Evolutionary conservation across 2,797 vertebrate species (phyloP).

Genomic region (Gobio occitaniae): DNA sequence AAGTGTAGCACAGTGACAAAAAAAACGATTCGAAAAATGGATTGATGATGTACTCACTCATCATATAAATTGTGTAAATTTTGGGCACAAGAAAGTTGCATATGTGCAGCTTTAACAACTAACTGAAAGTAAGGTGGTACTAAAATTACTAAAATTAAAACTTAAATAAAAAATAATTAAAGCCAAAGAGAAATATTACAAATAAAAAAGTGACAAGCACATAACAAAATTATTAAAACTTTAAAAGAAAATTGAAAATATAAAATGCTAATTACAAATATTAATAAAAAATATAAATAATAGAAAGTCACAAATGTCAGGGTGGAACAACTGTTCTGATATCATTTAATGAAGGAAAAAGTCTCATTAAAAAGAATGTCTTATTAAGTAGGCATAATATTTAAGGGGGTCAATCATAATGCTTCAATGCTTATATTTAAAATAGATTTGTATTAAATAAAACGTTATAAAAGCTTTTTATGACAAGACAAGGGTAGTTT

Average conservation of each 20-base stretch:
- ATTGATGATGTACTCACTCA: too few species aligned
- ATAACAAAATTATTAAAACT: neutral
- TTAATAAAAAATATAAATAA: neutral
- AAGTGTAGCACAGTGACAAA: too few species aligned
- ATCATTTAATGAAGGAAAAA: too few species aligned
- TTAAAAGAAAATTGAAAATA: neutral
- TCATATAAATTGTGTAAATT: too few species aligned
- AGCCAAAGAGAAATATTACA: neutral
- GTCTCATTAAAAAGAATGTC: too few species aligned
- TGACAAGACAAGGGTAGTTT: neutral
- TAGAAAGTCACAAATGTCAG: neutral
- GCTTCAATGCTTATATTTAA: neutral
- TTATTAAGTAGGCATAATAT: too few species aligned
- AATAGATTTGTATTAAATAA: neutral
- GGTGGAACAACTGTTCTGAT: neutral
- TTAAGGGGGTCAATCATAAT: too few species aligned
- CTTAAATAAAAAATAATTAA: neutral
- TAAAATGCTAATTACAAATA: neutral
- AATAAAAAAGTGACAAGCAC: neutral
- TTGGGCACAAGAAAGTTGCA: too few species aligned
- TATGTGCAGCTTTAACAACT: too few species aligned
- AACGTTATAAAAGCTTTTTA: neutral
- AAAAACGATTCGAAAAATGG: too few species aligned
- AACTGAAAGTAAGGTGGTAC: neutral
- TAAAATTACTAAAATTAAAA: neutral